Base-by-base conservation (phyloP, 2,113 vertebrate species). In the Pardalotus punctatus region DNA sequence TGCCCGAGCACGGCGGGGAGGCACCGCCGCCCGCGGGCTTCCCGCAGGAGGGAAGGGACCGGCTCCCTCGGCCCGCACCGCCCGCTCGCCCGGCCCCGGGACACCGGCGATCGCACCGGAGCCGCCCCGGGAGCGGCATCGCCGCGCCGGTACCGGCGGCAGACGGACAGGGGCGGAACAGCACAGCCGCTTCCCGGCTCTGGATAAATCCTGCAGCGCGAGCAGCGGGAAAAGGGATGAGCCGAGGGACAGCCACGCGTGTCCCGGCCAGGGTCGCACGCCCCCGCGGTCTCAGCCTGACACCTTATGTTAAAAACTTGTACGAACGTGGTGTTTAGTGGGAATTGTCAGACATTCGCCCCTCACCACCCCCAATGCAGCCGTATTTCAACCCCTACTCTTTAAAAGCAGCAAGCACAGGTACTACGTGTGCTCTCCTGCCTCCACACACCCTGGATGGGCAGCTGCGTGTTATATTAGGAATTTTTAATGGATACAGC, bases 401-500 rank as follows among this genome's bases (percentile, higher is more conserved):
- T 53, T 28, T 27, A 42, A 40, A 64, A 56, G 78, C 80, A 38
- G 42, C 40, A 33, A 53, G 43, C 1, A 0, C 38, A 4, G 50
- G 35, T 17, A 8, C 25, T 10, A 28, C 0, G 1, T 12, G 58
- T 17, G 48, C 15, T 65, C 51, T 62, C 56, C 70, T n/a, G 51
- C 86, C 4, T 18, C 69, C 38, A 0, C 10, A 8, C n/a, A 6
- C 19, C 20, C 62, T 10, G 3, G 70, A 50, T 1, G 16, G 38
- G 60, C 54, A 66, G 79, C 71, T 70, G 5, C 5, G 38, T 80
- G 15, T 78, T 93, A 61, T 33, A 54, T 73, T 61, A 92, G 43
- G 88, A 54, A 77, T 62, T 66, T 95, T 96, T 95, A 96, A 93
- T 81, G 71, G 51, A 9, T 86, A 64, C 76, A 48, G 76, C 90